These are phyloP conservation scores for Aldabrachelys gigantea DNA, from an alignment of 2,113 vertebrate species.

Conservation along the genomic window DNA sequence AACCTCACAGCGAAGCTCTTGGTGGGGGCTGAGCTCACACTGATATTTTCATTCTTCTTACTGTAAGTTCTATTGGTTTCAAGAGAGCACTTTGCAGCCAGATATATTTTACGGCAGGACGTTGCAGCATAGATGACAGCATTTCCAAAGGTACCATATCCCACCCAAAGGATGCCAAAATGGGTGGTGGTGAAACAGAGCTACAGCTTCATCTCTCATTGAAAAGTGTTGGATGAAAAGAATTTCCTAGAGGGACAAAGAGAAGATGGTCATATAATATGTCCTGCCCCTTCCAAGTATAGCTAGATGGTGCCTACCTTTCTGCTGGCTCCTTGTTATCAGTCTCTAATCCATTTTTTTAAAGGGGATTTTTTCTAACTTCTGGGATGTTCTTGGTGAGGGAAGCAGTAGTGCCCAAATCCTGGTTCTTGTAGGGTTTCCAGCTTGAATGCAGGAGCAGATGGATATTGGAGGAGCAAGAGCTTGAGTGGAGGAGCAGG, in stretches of 20 bases:
- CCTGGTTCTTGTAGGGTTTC: not conserved
- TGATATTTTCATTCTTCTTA: not conserved
- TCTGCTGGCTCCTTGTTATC: not conserved
- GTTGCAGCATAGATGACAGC: constrained; percentile 27
- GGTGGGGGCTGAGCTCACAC: not conserved
- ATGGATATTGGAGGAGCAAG: not conserved
- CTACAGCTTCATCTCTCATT: constrained; percentile 37
- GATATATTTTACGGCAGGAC: constrained; percentile 38
- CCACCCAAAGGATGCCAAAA: constrained; percentile 29
- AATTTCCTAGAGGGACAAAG: constrained; percentile 54
- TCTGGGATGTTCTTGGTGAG: not conserved
- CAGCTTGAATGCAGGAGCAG: not conserved
- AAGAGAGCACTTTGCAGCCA: not conserved
- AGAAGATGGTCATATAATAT: constrained; percentile 22
- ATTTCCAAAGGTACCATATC: constrained; percentile 57
- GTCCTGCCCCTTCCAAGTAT: not conserved
- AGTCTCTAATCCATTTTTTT: not conserved
- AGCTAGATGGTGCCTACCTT: not conserved
- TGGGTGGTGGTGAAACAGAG: constrained; percentile 4
- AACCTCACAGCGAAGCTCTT: constrained; percentile 3
- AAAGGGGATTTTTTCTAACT: not conserved
- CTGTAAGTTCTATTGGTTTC: not conserved
- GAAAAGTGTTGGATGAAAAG: constrained; percentile 59
- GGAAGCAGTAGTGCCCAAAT: not conserved
- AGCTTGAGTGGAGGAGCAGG: not conserved